A percentile compares a stretch with the other conserved stretches of the same genome.
phyloP scores from a whole-genome alignment of 1,140 invertebrate species.

The Zaprionus inermis region DNA sequence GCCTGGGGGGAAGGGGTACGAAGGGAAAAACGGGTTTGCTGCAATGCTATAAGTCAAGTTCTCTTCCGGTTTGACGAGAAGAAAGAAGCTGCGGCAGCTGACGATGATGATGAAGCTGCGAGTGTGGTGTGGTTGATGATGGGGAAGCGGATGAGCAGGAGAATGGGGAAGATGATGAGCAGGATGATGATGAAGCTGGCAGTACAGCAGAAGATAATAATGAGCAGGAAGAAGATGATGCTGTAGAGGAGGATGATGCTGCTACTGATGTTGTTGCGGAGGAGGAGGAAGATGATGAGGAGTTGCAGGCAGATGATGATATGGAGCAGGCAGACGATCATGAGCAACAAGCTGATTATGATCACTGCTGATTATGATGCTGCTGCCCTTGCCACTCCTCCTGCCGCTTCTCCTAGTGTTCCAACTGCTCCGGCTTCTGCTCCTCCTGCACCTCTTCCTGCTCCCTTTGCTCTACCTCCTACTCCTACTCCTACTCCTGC shows the following conservation, averaged over 20 bases:
- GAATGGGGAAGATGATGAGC: background rate
- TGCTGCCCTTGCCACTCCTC: background rate
- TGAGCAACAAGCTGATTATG: slow-evolving; percentile 1
- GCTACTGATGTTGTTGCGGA: background rate
- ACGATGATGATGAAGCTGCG: slow-evolving; percentile 49
- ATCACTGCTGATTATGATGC: slow-evolving; percentile 10
- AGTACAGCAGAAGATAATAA: background rate
- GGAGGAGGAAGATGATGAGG: background rate
- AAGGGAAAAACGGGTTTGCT: slow-evolving; percentile 8
- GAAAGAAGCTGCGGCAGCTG: slow-evolving; percentile 23
- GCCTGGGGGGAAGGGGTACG: background rate
- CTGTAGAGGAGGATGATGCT: background rate
- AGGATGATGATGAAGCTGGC: background rate
- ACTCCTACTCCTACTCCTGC: too few species aligned
- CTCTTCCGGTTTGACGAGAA: slow-evolving; percentile 60
- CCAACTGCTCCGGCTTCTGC: too few species aligned
- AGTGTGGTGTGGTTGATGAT: background rate
- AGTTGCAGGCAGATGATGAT: background rate
- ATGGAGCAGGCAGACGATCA: background rate
- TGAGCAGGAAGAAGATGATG: background rate
- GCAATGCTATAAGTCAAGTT: slow-evolving; percentile 64
- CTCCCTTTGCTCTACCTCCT: too few species aligned
- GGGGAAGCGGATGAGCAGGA: background rate
- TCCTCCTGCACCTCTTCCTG: too few species aligned
- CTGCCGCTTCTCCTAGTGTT: too few species aligned